Conservation (phyloP, 2,888 invertebrate species). For the Acronicta leporina region DNA sequence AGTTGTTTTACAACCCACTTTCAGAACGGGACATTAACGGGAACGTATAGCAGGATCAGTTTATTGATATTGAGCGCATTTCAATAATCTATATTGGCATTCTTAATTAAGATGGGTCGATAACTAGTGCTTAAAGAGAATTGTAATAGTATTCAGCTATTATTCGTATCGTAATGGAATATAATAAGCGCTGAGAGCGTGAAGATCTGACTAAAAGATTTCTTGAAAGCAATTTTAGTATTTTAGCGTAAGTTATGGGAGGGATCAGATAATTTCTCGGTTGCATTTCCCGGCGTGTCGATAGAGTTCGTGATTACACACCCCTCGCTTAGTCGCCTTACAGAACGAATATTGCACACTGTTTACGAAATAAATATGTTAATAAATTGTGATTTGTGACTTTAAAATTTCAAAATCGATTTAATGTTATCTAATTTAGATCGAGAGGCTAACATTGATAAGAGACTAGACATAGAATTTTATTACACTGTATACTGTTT, state of each 20-base stretch:
- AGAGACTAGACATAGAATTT: too few species aligned
- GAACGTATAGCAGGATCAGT: conserved; percentile 23
- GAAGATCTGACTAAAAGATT: conserved; percentile 86
- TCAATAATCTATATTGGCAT: conserved; percentile 62
- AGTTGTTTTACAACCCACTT: conserved; percentile 10
- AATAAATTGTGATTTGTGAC: conserved; percentile 32
- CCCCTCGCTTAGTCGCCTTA: conserved; percentile 59
- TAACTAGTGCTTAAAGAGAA: conserved; percentile 65
- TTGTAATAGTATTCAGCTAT: conserved; percentile 82
- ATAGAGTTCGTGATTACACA: conserved; percentile 76
- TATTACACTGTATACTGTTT: too few species aligned
- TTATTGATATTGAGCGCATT: conserved; percentile 57
- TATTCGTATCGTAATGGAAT: conserved; percentile 86
- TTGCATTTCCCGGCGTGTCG: conserved; percentile 80
- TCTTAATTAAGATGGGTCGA: conserved; percentile 74
- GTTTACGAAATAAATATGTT: conserved; percentile 55
- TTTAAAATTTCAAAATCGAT: conserved; percentile 1
- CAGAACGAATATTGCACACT: conserved; percentile 44
- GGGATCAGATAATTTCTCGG: conserved; percentile 84
- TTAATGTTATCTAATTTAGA: background rate
- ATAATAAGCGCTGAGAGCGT: conserved; percentile 85
- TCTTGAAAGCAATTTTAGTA: conserved; percentile 86
- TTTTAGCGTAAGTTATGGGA: conserved; percentile 85
- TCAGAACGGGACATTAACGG: conserved; percentile 38
- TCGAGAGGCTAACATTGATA: background rate